Evolutionary conservation across 2,888 invertebrate genomes (phyloP).

Genomic region (Cinara cedri): DNA sequence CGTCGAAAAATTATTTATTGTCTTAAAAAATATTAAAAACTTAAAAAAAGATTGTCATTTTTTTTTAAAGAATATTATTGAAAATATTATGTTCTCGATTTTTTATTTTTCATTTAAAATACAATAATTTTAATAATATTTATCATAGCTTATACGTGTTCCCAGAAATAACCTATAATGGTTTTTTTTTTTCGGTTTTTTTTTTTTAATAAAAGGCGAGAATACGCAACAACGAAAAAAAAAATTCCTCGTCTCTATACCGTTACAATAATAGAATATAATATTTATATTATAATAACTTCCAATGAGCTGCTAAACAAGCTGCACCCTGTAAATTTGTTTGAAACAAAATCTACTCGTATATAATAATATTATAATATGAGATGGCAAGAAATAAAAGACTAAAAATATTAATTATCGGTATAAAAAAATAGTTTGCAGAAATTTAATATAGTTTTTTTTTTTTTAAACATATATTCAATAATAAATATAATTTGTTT

Average conservation of each 20-base stretch:
- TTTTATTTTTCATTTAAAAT: conserved; percentile 2
- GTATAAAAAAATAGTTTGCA: conserved; percentile 54
- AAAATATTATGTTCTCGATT: conserved; percentile 31
- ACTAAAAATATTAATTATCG: conserved; percentile 21
- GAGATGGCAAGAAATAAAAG: conserved; percentile 47
- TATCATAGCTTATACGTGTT: conserved; percentile 41
- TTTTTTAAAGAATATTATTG: conserved; percentile 48
- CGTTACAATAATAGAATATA: too few relatives aligned
- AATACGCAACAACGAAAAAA: conserved; percentile 43
- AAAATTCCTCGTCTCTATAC: conserved; percentile 13
- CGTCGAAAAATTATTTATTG: conserved; percentile 18
- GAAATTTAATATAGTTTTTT: conserved; percentile 42
- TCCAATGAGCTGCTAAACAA: conserved; percentile 53
- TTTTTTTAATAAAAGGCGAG: conserved; percentile 27
- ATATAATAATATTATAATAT: neutral
- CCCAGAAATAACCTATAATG: conserved; percentile 33
- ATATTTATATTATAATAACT: conserved; percentile 9
- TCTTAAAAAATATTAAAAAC: conserved; percentile 46
- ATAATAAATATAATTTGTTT: neutral
- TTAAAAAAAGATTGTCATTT: conserved; percentile 54
- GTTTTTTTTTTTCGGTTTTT: neutral
- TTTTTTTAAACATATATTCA: conserved; percentile 13
- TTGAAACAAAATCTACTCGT: conserved; percentile 48
- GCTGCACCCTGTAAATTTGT: conserved; percentile 56
- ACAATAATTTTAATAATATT: neutral